These are phyloP conservation scores for Corythornis madagascariensis DNA, from an alignment of 2,113 vertebrate genomes.

Conservation along the genomic window DNA sequence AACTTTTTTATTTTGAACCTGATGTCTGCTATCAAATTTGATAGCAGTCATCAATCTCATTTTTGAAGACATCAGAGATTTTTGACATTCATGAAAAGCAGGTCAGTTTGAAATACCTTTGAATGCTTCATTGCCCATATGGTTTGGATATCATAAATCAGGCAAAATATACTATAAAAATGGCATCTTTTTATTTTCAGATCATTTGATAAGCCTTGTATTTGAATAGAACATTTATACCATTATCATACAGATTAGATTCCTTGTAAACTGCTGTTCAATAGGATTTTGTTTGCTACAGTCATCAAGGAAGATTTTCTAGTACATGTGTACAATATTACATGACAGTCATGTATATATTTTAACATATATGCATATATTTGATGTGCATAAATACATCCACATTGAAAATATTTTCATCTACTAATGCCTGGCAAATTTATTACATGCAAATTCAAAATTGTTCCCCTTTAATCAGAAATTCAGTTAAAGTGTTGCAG, in stretches of 20 bases:
- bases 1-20: constrained; percentile 45
- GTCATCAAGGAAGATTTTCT: not conserved
- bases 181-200: constrained; percentile 19
- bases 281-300: not conserved
- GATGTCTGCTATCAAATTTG: constrained; percentile 62
- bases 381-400: not conserved
- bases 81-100: constrained; percentile 66
- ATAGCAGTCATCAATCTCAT: constrained; percentile 68
- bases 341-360: not conserved
- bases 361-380: not conserved
- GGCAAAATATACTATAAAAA: constrained; percentile 10
- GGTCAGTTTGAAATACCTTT: constrained; percentile 61
- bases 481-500: not conserved
- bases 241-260: not conserved
- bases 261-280: not conserved
- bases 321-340: not conserved
- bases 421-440: not conserved
- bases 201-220: constrained; percentile 6
- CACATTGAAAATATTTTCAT: not conserved
- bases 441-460: not conserved
- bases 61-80: constrained; percentile 53
- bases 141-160: constrained; percentile 57
- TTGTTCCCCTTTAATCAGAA: not conserved
- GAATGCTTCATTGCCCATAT: constrained; percentile 36
- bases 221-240: not conserved